Conservation (phyloP, 2,113 vertebrate species). For the Illadopsis cleaveri region DNA sequence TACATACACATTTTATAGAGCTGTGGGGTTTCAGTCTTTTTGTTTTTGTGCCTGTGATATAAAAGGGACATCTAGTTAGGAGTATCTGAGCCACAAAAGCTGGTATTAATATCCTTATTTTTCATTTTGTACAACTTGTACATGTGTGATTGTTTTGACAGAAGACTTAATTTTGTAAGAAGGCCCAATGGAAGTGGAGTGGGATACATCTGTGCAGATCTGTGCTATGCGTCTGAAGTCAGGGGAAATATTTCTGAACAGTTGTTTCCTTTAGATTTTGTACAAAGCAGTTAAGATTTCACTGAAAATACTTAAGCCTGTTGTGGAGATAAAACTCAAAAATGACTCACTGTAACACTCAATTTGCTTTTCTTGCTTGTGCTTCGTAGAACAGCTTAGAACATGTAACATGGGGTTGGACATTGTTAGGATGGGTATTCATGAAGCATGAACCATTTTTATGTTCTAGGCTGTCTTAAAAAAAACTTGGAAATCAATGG, state of each 20-base stretch:
- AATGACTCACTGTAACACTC: not conserved
- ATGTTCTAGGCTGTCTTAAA: not conserved
- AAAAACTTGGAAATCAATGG: not conserved
- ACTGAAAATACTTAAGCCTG: not conserved
- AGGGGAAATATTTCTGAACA: slow-evolving; percentile 10
- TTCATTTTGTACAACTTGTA: not conserved
- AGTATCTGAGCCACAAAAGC: not conserved
- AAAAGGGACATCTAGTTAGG: not conserved
- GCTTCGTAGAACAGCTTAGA: not conserved
- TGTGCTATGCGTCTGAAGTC: not conserved
- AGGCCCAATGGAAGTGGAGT: not conserved
- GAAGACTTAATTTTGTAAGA: not conserved
- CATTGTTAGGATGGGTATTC: not conserved
- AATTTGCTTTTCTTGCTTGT: not conserved
- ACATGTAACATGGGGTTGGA: not conserved
- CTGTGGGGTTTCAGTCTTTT: not conserved
- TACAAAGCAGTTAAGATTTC: not conserved
- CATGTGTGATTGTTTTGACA: not conserved
- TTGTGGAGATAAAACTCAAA: not conserved
- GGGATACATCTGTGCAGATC: not conserved
- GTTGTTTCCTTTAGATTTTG: not conserved
- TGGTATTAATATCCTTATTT: not conserved
- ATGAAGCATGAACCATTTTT: not conserved
- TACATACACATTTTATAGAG: not conserved
- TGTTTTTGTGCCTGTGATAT: not conserved